Evolutionary conservation across 2,797 vertebrate genomes (phyloP).

Genomic region (Enteromius trimaculatus): DNA sequence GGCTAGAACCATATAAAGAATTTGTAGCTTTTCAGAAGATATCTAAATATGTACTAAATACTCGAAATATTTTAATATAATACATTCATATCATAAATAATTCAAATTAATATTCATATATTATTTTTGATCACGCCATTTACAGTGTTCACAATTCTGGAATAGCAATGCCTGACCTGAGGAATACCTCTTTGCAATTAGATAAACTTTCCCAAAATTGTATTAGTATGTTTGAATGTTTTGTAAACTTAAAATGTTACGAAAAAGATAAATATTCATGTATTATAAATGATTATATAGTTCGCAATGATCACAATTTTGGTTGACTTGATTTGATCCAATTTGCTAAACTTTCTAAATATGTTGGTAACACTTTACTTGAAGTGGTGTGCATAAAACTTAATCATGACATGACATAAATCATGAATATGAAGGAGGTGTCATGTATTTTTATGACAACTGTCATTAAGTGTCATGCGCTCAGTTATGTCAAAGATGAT

Average conservation of each 20-base stretch:
- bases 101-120: background rate
- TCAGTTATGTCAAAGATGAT: no score
- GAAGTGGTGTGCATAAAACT: no score
- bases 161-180: background rate
- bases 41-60: background rate
- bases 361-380: no score
- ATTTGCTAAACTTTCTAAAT: background rate
- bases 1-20: background rate
- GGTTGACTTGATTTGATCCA: background rate
- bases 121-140: background rate
- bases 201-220: background rate
- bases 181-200: background rate
- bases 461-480: no score
- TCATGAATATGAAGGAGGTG: no score
- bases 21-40: background rate
- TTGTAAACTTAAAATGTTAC: background rate
- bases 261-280: background rate
- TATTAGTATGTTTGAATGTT: background rate
- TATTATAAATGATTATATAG: background rate
- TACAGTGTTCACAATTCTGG: background rate
- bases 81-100: background rate
- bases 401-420: no score
- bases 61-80: background rate
- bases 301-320: background rate
- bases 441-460: no score